Evolutionary conservation across 2,888 invertebrate species (phyloP).

Genomic region (Xylota sylvarum): DNA sequence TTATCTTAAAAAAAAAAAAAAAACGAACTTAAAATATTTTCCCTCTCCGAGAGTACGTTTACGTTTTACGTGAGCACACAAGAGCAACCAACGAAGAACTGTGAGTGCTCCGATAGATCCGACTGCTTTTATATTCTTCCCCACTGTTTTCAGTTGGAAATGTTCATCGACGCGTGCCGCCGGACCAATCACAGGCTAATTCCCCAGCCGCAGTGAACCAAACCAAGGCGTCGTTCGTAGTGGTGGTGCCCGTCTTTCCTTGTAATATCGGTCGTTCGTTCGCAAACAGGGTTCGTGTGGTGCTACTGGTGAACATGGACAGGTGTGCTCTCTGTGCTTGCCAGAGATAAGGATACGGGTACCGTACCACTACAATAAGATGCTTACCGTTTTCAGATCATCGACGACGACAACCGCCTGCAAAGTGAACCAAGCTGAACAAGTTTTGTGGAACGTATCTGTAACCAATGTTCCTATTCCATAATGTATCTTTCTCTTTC

Average conservation of each 20-base stretch:
- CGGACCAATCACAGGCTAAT: slow-evolving; percentile 77
- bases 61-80: slow-evolving; percentile 74
- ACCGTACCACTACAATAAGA: slow-evolving; percentile 57
- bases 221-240: slow-evolving; percentile 59
- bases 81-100: slow-evolving; percentile 81
- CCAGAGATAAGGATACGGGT: slow-evolving; percentile 45
- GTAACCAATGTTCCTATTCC: slow-evolving; percentile 46
- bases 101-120: slow-evolving; percentile 78
- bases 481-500: slow-evolving; percentile 54
- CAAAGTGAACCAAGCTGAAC: slow-evolving; percentile 41
- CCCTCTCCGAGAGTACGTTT: slow-evolving; percentile 42
- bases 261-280: slow-evolving; percentile 38
- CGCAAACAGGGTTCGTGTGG: slow-evolving; percentile 42
- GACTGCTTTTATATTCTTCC: slow-evolving; percentile 80
- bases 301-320: slow-evolving; percentile 70
- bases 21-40: slow-evolving; percentile 49
- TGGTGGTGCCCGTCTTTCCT: slow-evolving; percentile 11
- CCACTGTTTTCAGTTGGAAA: slow-evolving; percentile 68
- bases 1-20: slow-evolving; percentile 20
- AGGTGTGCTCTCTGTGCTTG: slow-evolving; percentile 62
- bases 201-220: slow-evolving; percentile 44
- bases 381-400: slow-evolving; percentile 69
- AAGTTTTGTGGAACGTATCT: slow-evolving; percentile 59
- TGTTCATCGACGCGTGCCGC: slow-evolving; percentile 79
- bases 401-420: neutral